A percentile compares a stretch with the other conserved stretches of the same genome.
Conservation (phyloP, 2,888 invertebrate genomes). For the Drosophila pseudotalamancana region DNA sequence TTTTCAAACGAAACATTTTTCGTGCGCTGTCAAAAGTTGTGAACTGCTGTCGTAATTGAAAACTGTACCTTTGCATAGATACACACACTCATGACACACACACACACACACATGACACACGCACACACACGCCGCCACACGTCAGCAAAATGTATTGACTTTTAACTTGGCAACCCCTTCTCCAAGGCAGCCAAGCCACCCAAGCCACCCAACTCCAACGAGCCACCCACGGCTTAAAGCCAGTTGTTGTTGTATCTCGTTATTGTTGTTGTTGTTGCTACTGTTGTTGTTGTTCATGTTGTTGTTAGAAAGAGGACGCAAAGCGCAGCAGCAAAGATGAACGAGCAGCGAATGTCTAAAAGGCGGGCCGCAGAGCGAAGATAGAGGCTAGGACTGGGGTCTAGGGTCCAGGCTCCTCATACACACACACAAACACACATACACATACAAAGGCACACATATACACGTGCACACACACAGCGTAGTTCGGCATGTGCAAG, state of each 20-base stretch:
- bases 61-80: constrained; percentile 66
- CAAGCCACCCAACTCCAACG: constrained; percentile 1
- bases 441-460: not conserved
- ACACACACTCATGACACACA: constrained; percentile 37
- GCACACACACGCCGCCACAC: constrained; percentile 39
- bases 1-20: constrained; percentile 37
- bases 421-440: constrained; percentile 10
- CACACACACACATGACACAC: constrained; percentile 1
- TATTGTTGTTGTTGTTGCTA: constrained; percentile 11
- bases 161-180: constrained; percentile 68
- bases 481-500: constrained; percentile 44
- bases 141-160: constrained; percentile 75
- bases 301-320: constrained; percentile 23
- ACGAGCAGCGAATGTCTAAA: constrained; percentile 36
- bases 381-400: not conserved
- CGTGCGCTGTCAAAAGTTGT: constrained; percentile 68
- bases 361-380: not conserved
- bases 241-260: constrained; percentile 23
- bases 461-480: constrained; percentile 3
- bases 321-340: constrained; percentile 52
- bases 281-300: not conserved
- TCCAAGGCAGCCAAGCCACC: not conserved
- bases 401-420: constrained; percentile 41
- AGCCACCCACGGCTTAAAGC: constrained; percentile 42
- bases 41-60: constrained; percentile 73